Percentiles rank a stretch among this genome's conserved stretches.
These are phyloP conservation scores for Drosophila anomalata DNA, from an alignment of 2,888 invertebrate species.

Conservation along the genomic window DNA sequence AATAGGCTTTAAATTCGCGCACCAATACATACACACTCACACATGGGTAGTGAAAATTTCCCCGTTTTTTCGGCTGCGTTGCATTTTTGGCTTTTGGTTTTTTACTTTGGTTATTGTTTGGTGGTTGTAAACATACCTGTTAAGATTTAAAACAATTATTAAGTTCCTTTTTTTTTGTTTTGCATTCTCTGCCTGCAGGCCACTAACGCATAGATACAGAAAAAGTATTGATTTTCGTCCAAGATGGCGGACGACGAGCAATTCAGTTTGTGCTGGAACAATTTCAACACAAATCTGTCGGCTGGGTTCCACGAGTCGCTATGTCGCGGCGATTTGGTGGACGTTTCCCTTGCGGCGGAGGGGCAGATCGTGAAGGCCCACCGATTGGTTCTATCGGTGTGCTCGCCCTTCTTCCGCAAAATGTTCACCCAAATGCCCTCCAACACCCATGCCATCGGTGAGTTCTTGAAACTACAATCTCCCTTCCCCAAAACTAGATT, in stretches of 20 bases:
- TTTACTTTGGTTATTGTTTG: slow-evolving; percentile 36
- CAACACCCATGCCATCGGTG: slow-evolving; percentile 88
- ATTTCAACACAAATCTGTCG: slow-evolving; percentile 89
- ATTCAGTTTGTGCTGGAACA: slow-evolving; percentile 90
- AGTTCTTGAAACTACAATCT: slow-evolving; percentile 55
- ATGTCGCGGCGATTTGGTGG: slow-evolving; percentile 88
- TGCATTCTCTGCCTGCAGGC: slow-evolving; percentile 39
- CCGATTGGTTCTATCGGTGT: slow-evolving; percentile 89
- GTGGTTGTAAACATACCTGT: slow-evolving; percentile 55
- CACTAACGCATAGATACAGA: slow-evolving; percentile 64
- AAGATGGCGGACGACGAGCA: slow-evolving; percentile 90
- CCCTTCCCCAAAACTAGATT: neutral
- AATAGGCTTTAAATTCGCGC: slow-evolving; percentile 1
- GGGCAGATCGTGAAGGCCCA: slow-evolving; percentile 89
- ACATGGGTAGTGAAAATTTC: slow-evolving; percentile 57
- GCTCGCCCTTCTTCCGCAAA: slow-evolving; percentile 90
- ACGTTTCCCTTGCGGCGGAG: slow-evolving; percentile 89
- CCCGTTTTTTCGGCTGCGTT: slow-evolving; percentile 65
- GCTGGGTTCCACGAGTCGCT: slow-evolving; percentile 89
- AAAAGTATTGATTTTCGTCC: slow-evolving; percentile 81
- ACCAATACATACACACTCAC: neutral
- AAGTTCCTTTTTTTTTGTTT: neutral
- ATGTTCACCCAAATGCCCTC: slow-evolving; percentile 89
- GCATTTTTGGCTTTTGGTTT: slow-evolving; percentile 47
- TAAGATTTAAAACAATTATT: neutral